These are phyloP conservation scores for Orthosia incerta DNA, from an alignment of 2,888 invertebrate genomes.

Conservation along the genomic window DNA sequence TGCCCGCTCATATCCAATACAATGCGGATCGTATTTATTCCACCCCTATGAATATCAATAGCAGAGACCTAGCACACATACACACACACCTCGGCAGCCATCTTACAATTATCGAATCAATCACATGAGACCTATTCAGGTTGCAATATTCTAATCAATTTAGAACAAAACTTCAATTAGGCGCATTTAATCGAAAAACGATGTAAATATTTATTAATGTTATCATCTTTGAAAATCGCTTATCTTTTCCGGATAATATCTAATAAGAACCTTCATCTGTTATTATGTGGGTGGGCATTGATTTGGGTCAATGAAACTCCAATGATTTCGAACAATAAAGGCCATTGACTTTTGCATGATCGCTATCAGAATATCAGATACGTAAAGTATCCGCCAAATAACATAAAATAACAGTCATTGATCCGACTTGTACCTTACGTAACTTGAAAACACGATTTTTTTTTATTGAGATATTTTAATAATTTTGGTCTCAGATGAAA, in stretches of 20 bases:
- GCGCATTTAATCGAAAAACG: background rate
- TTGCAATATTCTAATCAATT: constrained; percentile 30
- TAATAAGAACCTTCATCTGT: background rate
- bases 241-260: constrained; percentile 10
- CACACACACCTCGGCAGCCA: background rate
- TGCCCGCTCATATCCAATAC: constrained; percentile 22
- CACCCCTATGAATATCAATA: constrained; percentile 51
- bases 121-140: constrained; percentile 13
- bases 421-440: no score
- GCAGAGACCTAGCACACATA: constrained; percentile 13
- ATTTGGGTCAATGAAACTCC: background rate
- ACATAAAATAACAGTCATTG: no score
- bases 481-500: no score
- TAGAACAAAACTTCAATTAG: constrained; percentile 9
- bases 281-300: background rate
- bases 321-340: constrained; percentile 3
- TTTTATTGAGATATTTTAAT: no score
- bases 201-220: background rate
- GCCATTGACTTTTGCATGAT: background rate
- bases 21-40: constrained; percentile 48
- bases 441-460: no score
- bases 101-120: constrained; percentile 41
- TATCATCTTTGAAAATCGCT: constrained; percentile 6
- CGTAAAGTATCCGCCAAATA: no score
- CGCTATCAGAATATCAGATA: constrained; percentile 8